Evolutionary conservation across 2,888 invertebrate genomes (phyloP).

Genomic region (Agrenia bidenticulata): DNA sequence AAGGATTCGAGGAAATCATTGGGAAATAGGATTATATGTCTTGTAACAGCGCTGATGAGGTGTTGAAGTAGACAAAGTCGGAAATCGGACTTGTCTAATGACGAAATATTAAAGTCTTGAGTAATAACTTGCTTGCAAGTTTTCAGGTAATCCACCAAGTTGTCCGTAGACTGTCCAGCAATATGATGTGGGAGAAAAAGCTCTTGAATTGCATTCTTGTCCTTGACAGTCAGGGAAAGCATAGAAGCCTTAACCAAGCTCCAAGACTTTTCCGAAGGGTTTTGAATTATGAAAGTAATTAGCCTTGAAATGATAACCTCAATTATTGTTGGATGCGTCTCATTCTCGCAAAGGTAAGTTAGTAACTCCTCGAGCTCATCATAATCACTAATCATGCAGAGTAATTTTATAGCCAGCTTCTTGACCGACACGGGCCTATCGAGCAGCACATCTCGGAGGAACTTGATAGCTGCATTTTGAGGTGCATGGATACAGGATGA

Average conservation of each 20-base stretch:
- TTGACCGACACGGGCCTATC: conserved; percentile 30
- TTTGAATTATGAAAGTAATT: conserved; percentile 12
- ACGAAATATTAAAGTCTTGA: no score
- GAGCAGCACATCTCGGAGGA: conserved; percentile 29
- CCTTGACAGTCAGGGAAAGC: not conserved
- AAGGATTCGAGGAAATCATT: no score
- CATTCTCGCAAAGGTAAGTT: conserved; percentile 31
- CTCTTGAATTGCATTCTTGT: no score
- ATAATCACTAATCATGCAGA: conserved; percentile 24
- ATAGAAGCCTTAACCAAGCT: not conserved
- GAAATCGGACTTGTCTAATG: no score
- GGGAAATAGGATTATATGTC: no score
- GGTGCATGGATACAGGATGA: conserved; percentile 19
- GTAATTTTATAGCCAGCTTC: conserved; percentile 23
- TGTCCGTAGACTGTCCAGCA: no score
- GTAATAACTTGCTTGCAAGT: no score
- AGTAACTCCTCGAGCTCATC: conserved; percentile 32
- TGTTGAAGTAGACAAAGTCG: no score
- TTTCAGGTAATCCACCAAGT: no score
- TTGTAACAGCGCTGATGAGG: no score
- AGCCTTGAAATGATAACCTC: conserved; percentile 18
- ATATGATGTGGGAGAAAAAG: no score
- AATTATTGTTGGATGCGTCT: conserved; percentile 29
- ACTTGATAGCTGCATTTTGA: conserved; percentile 23
- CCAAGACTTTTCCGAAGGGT: not conserved